Percentiles rank a stretch among this genome's conserved stretches.
Conservation (phyloP, 2,888 invertebrate genomes). For the Rotaria magnacalcarata region DNA sequence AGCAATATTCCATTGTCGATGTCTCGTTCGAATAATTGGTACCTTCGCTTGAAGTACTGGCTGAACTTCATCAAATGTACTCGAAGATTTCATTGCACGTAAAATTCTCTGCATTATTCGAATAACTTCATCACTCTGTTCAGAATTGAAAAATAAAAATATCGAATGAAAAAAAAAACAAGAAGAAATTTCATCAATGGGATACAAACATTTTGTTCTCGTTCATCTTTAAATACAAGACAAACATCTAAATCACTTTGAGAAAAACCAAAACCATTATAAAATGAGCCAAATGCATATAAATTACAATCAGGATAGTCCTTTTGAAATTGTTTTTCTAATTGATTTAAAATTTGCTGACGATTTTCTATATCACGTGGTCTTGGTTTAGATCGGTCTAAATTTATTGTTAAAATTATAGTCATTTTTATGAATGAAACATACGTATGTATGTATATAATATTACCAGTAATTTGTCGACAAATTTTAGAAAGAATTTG, state of each 20-base stretch:
- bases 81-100: slow-evolving; percentile 54
- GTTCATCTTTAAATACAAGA: slow-evolving; percentile 60
- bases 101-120: slow-evolving; percentile 54
- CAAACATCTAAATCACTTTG: slow-evolving; percentile 66
- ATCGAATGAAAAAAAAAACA: not conserved
- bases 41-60: slow-evolving; percentile 65
- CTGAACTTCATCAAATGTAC: slow-evolving; percentile 57
- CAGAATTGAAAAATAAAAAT: not conserved
- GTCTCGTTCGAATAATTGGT: slow-evolving; percentile 65
- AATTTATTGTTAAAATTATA: not conserved
- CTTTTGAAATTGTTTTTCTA: slow-evolving; percentile 34
- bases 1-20: slow-evolving; percentile 59
- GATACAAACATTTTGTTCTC: not conserved
- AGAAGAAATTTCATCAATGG: not conserved
- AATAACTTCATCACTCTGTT: slow-evolving; percentile 47
- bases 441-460: not conserved
- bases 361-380: slow-evolving; percentile 11
- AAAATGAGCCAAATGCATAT: slow-evolving; percentile 64
- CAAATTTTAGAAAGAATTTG: slow-evolving; percentile 55
- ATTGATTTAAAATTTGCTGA: slow-evolving; percentile 27
- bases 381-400: slow-evolving; percentile 38
- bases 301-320: slow-evolving; percentile 58
- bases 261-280: slow-evolving; percentile 65
- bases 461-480: slow-evolving; percentile 54
- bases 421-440: no score